Conservation (phyloP, 2,888 invertebrate species). For the Mactromeris polynyma region DNA sequence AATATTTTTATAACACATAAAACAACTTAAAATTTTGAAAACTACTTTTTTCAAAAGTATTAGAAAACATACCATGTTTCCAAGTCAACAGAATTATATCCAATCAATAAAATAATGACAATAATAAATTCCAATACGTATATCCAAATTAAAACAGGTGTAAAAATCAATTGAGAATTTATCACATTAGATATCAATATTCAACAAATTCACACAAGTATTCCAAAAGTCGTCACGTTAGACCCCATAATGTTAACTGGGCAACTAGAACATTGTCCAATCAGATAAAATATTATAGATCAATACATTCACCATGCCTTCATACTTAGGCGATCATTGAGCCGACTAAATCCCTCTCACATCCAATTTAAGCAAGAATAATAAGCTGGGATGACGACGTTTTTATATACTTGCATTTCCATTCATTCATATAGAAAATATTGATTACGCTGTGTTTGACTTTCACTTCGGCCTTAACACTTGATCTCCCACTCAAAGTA, state of each 20-base stretch:
- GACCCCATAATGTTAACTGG: constrained; percentile 21
- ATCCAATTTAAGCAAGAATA: constrained; percentile 20
- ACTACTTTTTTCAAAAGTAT: too few relatives aligned
- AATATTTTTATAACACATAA: too few relatives aligned
- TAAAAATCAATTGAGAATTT: constrained; percentile 20
- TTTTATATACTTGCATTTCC: constrained; percentile 11
- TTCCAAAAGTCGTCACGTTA: constrained; percentile 29
- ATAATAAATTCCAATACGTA: background rate
- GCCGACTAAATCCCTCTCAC: constrained; percentile 21
- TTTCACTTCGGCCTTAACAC: background rate
- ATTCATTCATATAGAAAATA: constrained; percentile 21
- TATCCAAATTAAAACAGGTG: constrained; percentile 23
- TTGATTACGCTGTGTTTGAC: constrained; percentile 20
- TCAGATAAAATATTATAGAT: constrained; percentile 38
- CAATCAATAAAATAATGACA: background rate
- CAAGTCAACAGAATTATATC: background rate
- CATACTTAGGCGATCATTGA: constrained; percentile 14
- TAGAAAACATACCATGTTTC: background rate
- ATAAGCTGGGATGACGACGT: background rate
- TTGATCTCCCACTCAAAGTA: background rate
- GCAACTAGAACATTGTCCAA: constrained; percentile 33
- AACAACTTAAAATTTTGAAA: too few relatives aligned
- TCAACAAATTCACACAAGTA: constrained; percentile 30
- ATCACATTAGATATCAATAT: constrained; percentile 34
- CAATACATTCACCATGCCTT: constrained; percentile 33